A percentile compares a stretch with the other conserved stretches of the same genome.
These are phyloP conservation scores for Gryon sp. DNA, from an alignment of 1,140 invertebrate genomes.

Conservation along the genomic window DNA sequence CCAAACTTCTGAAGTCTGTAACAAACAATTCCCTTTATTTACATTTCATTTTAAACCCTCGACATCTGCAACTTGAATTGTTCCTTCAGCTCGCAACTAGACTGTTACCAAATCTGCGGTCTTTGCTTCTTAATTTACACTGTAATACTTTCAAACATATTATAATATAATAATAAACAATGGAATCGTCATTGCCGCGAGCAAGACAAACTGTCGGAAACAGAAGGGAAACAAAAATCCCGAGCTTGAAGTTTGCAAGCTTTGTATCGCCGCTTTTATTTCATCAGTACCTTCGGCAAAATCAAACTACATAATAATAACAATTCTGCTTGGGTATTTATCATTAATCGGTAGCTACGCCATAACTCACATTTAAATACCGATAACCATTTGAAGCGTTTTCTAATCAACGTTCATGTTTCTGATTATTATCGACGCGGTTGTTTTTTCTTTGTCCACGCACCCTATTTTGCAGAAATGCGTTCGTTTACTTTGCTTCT, in stretches of 20 bases:
- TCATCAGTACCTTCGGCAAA: not conserved
- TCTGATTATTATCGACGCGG: conserved; percentile 12
- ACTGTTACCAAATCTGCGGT: not conserved
- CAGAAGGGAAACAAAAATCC: not conserved
- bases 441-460: not conserved
- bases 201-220: not conserved
- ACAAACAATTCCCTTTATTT: conserved; percentile 14
- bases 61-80: not conserved
- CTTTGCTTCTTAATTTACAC: conserved; percentile 3
- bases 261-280: too few relatives aligned
- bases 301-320: too few relatives aligned
- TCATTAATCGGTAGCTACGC: conserved; percentile 31
- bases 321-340: conserved; percentile 16
- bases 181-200: not conserved
- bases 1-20: not conserved
- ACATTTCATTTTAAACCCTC: conserved; percentile 10
- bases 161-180: conserved; percentile 15
- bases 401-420: conserved; percentile 20
- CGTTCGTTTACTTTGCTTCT: conserved; percentile 14
- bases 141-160: conserved; percentile 5
- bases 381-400: not conserved
- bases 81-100: not conserved
- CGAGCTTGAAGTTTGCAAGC: not conserved
- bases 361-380: conserved; percentile 32
- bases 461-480: not conserved